Evolutionary conservation across 2,113 vertebrate species (phyloP).

Genomic region (Erpornis zantholeuca): DNA sequence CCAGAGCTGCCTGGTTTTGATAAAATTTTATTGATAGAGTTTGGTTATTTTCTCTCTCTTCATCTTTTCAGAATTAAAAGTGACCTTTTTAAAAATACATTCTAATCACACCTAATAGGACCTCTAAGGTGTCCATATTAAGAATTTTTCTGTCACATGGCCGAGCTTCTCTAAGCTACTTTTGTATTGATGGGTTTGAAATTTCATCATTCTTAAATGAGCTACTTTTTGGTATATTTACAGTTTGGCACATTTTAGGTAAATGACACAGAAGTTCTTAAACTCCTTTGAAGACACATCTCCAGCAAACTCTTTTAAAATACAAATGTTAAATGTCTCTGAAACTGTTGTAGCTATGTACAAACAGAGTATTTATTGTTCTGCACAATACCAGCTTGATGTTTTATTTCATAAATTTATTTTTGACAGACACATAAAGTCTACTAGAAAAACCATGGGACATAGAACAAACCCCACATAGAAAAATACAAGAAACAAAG

Average conservation of each 20-base stretch:
- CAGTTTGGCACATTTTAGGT: background rate
- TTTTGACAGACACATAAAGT: background rate
- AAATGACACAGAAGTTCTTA: background rate
- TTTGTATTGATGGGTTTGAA: background rate
- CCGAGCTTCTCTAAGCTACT: background rate
- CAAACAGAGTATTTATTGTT: background rate
- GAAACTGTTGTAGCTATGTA: background rate
- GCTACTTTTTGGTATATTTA: background rate
- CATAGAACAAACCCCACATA: no score
- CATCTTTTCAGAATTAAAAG: background rate
- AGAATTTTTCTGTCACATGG: background rate
- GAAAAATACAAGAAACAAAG: background rate
- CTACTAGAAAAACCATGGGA: background rate
- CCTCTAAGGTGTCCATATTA: background rate
- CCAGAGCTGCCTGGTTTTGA: background rate
- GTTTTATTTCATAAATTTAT: background rate
- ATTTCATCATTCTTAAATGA: background rate
- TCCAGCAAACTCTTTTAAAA: background rate
- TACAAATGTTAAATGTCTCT: background rate
- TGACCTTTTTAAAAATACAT: background rate
- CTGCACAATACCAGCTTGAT: no score
- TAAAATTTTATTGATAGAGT: background rate
- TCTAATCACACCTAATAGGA: background rate
- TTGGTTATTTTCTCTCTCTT: background rate
- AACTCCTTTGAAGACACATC: background rate